phyloP scores from a whole-genome alignment of 2,888 invertebrate species.

The Tortricodes alternella region DNA sequence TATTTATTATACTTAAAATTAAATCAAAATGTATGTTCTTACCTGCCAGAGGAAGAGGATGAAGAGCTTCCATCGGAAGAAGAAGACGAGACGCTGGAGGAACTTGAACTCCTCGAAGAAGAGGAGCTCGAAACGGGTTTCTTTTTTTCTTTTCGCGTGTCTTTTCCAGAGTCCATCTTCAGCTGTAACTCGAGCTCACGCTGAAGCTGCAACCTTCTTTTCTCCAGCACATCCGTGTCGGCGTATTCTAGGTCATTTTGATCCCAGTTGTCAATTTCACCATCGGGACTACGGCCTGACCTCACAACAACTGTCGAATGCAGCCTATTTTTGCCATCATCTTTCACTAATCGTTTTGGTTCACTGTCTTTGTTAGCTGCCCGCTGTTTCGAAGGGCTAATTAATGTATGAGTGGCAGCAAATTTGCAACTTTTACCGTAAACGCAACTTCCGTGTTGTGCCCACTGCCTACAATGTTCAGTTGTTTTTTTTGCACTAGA shows the following conservation, averaged over 20 bases:
- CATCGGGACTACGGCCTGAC: constrained; percentile 83
- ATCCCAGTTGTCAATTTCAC: constrained; percentile 89
- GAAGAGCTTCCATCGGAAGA: constrained; percentile 86
- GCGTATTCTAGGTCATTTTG: constrained; percentile 91
- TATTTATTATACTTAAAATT: too few species aligned
- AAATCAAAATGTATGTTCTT: constrained; percentile 20
- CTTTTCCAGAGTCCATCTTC: constrained; percentile 87
- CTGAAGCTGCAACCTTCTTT: constrained; percentile 88
- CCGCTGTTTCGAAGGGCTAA: constrained; percentile 89
- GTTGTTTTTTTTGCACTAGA: constrained; percentile 80
- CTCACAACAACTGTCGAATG: constrained; percentile 85
- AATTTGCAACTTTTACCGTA: constrained; percentile 91
- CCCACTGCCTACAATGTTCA: constrained; percentile 90
- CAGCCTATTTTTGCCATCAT: constrained; percentile 85
- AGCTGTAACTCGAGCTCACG: constrained; percentile 90
- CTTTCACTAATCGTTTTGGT: constrained; percentile 77
- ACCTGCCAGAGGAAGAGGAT: constrained; percentile 83
- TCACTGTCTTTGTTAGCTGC: constrained; percentile 85
- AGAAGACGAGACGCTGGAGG: constrained; percentile 85
- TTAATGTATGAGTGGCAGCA: constrained; percentile 87
- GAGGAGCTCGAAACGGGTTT: constrained; percentile 86
- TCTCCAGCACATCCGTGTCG: constrained; percentile 90
- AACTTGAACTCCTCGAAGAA: constrained; percentile 86
- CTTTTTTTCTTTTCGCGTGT: constrained; percentile 86
- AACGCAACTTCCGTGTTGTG: constrained; percentile 89